Evolutionary conservation across 2,113 vertebrate genomes (phyloP), one percentile per base, ranked within the genome.

Genomic region (human): DNA sequence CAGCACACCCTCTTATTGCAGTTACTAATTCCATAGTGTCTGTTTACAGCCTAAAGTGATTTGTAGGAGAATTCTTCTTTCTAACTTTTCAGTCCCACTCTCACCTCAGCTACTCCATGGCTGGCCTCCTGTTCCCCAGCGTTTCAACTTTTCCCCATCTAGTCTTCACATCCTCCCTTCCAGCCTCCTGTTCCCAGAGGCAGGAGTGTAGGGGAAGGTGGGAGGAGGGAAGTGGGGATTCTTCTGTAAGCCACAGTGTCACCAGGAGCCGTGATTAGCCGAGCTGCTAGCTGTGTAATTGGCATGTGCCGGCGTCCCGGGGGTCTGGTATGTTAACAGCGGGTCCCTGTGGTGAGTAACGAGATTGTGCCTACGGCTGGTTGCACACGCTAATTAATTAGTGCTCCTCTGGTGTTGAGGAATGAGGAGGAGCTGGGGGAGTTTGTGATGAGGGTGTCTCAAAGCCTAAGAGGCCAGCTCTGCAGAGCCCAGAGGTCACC

Each of bases 201-300:
- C 45, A 82, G 80, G 12, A 78, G 43, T 27, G 3, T 50, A 7
- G 75, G n/a, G 35, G 27, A 32, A 50, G 20, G 25, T 52, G 13
- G 16, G 50, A 14, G 57, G 40, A 22, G 48, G 73, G 52, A 76
- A 59, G 48, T 92, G 93, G 89, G 73, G 93, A 94, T 93, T 97
- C 88, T 90, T 95, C 89, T 68, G 73, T 93, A 83, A 96, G 91
- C 91, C 89, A 35, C 93, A 68, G 68, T 88, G 94, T 96, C 95
- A 97, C 97, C 72, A 89, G 79, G 94, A 97, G 91, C 83, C 1
- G 38, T 89, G 97, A 98, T 98, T 98, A 98, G 97, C 97, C 48
- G 92, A 98, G 97, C 97, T 96, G 96, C 94, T 97, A 97, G 96
- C 97, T 98, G 95, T 98, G 98, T 98, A 98, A 98, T 98, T 98